Base-by-base conservation (phyloP, 2,797 vertebrate genomes). In the Falco novaeseelandiae region DNA sequence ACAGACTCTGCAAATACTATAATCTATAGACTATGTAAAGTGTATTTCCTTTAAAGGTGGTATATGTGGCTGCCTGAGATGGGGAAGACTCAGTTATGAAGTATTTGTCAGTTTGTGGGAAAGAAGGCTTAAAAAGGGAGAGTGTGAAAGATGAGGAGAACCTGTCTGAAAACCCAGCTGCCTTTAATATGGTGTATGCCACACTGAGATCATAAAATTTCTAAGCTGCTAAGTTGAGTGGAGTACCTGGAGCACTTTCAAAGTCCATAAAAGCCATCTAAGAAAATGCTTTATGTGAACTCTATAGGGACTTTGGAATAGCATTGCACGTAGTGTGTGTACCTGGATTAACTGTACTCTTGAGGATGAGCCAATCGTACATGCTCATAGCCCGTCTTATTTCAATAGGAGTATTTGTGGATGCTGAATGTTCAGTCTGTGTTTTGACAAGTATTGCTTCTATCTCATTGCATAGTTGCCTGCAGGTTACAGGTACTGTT, bases 311-410 rank as follows among this genome's bases (percentile, higher is more conserved):
- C 78, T 71, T 57, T 85, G 81, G 78, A 92, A 74, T 20, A 87
- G 65, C 40, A 63, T 27, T 87, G 80, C 89, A 86, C 61, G n/a
- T 29, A 26, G 36, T 94, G 51, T 23, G 1, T 83, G 61, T 85
- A 73, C 89, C 79, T 93, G 90, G 96, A 97, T 97, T 96, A 97
- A 94, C 82, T 96, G 96, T 95, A 79, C 95, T 83, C 54, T 62
- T 96, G 89, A 93, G 73, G 61, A 66, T 49, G n/a, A 94, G 82
- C 79, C 95, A 96, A n/a, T 49, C 61, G 59, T 57, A 46, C 49
- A 54, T 86, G 84, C 84, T 69, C 32, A 40, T 2, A 59, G 69
- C 61, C 44, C 54, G 78, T 59, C 54, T 86, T 15, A 40, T 83
- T 96, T 76, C 84, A 82, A 0, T 10, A 49, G 65, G 22, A 76